Evolutionary conservation across 2,888 invertebrate species (phyloP).

Genomic region (Hipparchia sbordonii): DNA sequence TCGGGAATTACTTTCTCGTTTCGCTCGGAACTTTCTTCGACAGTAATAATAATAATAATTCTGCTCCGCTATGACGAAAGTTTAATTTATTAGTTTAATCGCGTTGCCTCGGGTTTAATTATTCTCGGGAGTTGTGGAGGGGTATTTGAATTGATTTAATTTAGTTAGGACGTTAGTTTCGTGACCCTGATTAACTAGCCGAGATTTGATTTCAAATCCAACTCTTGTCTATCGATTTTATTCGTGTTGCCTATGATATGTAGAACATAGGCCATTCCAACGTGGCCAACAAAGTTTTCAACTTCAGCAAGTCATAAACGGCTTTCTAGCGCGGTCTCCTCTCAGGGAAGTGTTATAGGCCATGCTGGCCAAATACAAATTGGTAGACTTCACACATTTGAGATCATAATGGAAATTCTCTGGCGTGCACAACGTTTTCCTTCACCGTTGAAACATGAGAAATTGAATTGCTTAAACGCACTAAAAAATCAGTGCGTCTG

Average conservation of each 20-base stretch:
- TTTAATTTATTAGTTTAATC: constrained; percentile 82
- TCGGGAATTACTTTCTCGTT: constrained; percentile 77
- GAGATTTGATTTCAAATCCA: constrained; percentile 40
- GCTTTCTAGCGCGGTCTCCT: too few species aligned
- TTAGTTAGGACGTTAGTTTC: constrained; percentile 29
- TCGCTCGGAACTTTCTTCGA: constrained; percentile 68
- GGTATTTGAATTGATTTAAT: constrained; percentile 35
- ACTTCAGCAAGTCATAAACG: too few species aligned
- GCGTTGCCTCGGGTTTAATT: constrained; percentile 74
- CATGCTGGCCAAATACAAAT: too few species aligned
- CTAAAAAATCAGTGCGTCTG: too few species aligned
- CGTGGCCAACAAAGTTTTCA: too few species aligned
- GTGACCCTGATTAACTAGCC: constrained; percentile 27
- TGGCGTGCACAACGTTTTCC: too few species aligned
- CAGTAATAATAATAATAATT: constrained; percentile 75
- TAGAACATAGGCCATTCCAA: too few species aligned
- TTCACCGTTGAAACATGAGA: too few species aligned
- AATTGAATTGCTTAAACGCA: too few species aligned
- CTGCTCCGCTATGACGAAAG: constrained; percentile 75
- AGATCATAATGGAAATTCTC: too few species aligned
- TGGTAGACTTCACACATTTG: too few species aligned
- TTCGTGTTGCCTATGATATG: constrained; percentile 8
- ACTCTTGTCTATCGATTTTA: constrained; percentile 34
- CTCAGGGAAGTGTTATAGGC: too few species aligned
- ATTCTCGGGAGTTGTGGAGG: constrained; percentile 47